A percentile compares a stretch with the other conserved stretches of the same genome.
phyloP scores from a whole-genome alignment of 1,140 invertebrate genomes.

The Pteromalus puparum region DNA sequence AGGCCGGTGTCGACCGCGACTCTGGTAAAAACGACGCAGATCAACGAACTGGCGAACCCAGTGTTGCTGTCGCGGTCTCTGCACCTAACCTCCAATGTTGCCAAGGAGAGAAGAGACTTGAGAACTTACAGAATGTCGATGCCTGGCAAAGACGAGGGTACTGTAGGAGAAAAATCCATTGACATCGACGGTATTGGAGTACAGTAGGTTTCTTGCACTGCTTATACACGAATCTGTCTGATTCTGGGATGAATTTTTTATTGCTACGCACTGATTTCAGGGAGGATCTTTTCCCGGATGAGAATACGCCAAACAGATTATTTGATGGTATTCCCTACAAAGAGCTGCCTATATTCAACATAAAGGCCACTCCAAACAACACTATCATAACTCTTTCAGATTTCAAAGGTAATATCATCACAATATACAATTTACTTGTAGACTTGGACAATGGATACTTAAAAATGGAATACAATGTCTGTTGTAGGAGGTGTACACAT shows the following conservation, averaged over 20 bases:
- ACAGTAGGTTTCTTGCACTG: conserved; percentile 27
- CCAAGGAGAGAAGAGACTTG: conserved; percentile 76
- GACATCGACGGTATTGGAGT: conserved; percentile 77
- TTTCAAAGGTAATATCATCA: conserved; percentile 76
- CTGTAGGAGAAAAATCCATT: conserved; percentile 79
- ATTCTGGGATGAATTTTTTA: neutral
- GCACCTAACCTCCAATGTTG: conserved; percentile 64
- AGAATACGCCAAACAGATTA: conserved; percentile 82
- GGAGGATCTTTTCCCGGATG: conserved; percentile 84
- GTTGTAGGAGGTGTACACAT: conserved; percentile 76
- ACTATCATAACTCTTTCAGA: conserved; percentile 88
- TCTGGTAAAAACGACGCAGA: neutral
- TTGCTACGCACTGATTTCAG: conserved; percentile 73
- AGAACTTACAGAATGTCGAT: conserved; percentile 76
- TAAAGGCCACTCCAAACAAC: conserved; percentile 90
- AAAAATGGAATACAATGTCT: neutral
- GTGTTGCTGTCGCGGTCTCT: conserved; percentile 57
- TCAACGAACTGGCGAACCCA: neutral
- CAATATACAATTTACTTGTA: too few species aligned
- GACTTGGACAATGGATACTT: too few species aligned
- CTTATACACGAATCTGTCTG: neutral
- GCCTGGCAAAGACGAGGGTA: conserved; percentile 81
- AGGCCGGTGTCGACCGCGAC: neutral
- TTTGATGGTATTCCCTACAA: conserved; percentile 87
- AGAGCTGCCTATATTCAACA: conserved; percentile 88